phyloP scores from a whole-genome alignment of 2,797 vertebrate species.

The Alca torda region DNA sequence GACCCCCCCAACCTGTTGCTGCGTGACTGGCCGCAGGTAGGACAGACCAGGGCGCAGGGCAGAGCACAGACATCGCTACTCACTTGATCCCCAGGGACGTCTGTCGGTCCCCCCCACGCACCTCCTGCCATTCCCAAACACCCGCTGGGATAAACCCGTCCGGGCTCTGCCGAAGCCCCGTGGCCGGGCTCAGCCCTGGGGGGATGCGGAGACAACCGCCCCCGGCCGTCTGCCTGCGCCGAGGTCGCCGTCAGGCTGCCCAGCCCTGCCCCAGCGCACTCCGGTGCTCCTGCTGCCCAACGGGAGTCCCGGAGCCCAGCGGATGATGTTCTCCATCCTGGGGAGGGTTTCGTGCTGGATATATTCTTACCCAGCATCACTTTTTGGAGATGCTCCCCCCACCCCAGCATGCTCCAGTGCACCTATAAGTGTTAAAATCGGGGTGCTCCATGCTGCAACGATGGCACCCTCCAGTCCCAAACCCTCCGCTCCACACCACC shows the following conservation, averaged over 20 bases:
- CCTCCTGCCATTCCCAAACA: not conserved
- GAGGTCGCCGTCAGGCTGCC: not conserved
- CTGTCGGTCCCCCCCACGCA: not conserved
- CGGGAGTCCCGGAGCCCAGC: fast-evolving
- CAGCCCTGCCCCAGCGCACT: fast-evolving
- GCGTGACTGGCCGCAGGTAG: not conserved
- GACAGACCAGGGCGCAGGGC: fast-evolving
- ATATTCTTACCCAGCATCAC: not conserved
- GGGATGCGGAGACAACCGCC: not conserved
- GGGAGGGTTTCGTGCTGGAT: fast-evolving
- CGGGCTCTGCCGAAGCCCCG: fast-evolving
- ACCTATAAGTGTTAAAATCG: fast-evolving
- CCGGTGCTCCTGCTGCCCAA: not conserved
- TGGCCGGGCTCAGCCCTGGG: fast-evolving
- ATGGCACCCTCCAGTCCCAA: not conserved
- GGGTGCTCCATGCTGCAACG: fast-evolving
- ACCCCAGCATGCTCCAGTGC: not conserved
- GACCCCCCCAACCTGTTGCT: not conserved
- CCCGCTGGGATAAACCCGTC: not conserved
- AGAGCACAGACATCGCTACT: not conserved
- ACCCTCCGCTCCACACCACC: not conserved
- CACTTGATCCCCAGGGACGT: not conserved
- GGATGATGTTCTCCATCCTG: not conserved
- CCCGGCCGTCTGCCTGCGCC: fast-evolving
- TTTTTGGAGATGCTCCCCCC: not conserved